Percentiles rank a stretch among this genome's conserved stretches.
Conservation (phyloP, 2,113 vertebrate species). For the Oxyruncus cristatus region DNA sequence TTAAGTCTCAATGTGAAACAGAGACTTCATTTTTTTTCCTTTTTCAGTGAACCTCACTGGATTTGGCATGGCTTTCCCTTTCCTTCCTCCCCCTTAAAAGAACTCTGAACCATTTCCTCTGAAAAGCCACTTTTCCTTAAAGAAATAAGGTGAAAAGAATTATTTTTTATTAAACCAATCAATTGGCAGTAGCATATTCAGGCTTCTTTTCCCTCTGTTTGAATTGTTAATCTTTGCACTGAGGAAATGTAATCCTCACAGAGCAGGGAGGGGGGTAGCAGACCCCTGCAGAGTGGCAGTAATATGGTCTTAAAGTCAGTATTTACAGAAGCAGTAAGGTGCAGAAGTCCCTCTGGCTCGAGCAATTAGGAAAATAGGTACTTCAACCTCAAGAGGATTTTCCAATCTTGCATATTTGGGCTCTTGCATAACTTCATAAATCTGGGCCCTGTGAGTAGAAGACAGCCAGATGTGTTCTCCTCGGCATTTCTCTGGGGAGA, state of each 20-base stretch:
- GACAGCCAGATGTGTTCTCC: neutral
- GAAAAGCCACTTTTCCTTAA: neutral
- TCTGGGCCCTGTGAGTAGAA: neutral
- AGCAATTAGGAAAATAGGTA: neutral
- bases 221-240: neutral
- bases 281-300: neutral
- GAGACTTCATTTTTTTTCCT: neutral
- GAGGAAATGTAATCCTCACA: neutral
- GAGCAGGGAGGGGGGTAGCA: neutral
- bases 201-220: neutral
- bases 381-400: neutral
- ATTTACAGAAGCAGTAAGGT: neutral
- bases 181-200: neutral
- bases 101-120: neutral
- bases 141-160: neutral
- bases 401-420: neutral
- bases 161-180: neutral
- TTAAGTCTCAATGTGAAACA: neutral
- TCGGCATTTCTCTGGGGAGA: neutral
- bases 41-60: neutral
- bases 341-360: neutral
- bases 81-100: neutral
- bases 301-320: neutral
- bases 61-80: neutral
- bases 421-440: neutral